These are phyloP conservation scores for Sisor rabdophorus DNA, from an alignment of 2,113 vertebrate species.

Conservation along the genomic window DNA sequence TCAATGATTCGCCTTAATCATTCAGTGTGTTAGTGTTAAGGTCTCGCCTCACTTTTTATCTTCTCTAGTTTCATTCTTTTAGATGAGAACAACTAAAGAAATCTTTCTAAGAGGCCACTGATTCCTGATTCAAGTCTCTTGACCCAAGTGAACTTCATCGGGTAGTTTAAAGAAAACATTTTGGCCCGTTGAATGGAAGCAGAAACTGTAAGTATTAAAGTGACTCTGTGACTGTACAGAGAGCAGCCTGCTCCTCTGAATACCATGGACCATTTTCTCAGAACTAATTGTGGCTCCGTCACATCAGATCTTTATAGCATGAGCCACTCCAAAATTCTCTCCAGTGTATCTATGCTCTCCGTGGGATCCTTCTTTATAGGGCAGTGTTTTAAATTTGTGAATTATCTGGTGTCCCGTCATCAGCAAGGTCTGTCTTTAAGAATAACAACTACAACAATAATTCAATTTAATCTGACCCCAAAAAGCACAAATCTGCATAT, in stretches of 20 bases:
- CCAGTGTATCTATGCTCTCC: background rate
- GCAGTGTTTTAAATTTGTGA: background rate
- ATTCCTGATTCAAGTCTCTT: constrained; percentile 24
- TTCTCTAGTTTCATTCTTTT: constrained; percentile 9
- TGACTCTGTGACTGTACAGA: background rate
- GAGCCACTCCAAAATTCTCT: background rate
- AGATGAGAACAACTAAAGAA: background rate
- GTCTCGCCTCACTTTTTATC: background rate
- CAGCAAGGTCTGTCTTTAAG: background rate
- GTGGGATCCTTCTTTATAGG: background rate
- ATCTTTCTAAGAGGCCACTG: background rate
- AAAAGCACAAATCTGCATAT: background rate
- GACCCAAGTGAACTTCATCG: constrained; percentile 14
- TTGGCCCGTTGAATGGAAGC: too few species aligned
- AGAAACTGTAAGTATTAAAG: background rate
- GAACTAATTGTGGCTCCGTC: background rate
- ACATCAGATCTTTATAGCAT: background rate
- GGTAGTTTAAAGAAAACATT: too few species aligned
- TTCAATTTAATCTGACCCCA: background rate
- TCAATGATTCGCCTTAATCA: constrained; percentile 4
- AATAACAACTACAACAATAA: background rate
- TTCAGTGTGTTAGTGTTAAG: background rate
- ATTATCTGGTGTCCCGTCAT: background rate
- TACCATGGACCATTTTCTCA: background rate
- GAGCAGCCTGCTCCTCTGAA: background rate